A percentile compares a stretch with the other conserved stretches of the same genome.
Evolutionary conservation across 2,113 vertebrate genomes (phyloP).

Genomic region (cat (Felis catus)): F.catus_Fca126_mat1.0 CM031412.1:225970501-225971000

Average conservation of each 20-base stretch:
- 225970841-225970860: not conserved
- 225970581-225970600: not conserved
- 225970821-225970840: not conserved
- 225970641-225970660: not conserved
- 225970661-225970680: not conserved
- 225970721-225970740: not conserved
- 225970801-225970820: not conserved
- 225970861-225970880: not conserved
- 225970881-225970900: not conserved
- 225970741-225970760: not conserved
- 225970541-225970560: rapidly evolving
- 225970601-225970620: not conserved
- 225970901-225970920: too few relatives aligned
- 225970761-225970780: not conserved
- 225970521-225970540: not conserved
- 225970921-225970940: not conserved
- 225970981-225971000: not conserved
- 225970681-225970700: not conserved
- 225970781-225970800: not conserved
- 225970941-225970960: not conserved
- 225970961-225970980: not conserved
- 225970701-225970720: not conserved
- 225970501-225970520: not conserved
- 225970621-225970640: not conserved
- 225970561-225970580: not conserved